Percentiles rank a stretch among this genome's conserved stretches.
These are phyloP conservation scores for Serranus cabrilla DNA, from an alignment of 2,797 vertebrate species.

Conservation along the genomic window DNA sequence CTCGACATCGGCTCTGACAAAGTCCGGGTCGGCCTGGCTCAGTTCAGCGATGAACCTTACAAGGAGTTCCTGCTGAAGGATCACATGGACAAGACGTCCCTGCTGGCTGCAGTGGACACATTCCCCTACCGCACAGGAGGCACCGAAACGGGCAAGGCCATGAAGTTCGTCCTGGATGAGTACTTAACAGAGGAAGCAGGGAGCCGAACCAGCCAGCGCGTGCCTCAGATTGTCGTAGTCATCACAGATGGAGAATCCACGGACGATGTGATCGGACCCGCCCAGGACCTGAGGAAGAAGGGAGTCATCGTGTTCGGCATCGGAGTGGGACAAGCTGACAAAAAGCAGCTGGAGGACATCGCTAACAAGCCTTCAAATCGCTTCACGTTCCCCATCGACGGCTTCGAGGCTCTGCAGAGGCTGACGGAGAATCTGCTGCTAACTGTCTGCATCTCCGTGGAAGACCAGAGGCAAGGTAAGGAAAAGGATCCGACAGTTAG, in stretches of 20 bases:
- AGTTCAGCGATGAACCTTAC: constrained; percentile 81
- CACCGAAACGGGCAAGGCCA: constrained; percentile 84
- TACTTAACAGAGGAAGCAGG: constrained; percentile 82
- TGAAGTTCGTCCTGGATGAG: constrained; percentile 77
- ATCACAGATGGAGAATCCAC: constrained; percentile 86
- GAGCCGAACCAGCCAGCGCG: constrained; percentile 75
- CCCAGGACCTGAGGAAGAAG: constrained; percentile 72
- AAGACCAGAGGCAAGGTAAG: constrained; percentile 83
- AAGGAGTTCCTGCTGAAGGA: constrained; percentile 86
- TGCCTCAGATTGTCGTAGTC: constrained; percentile 88
- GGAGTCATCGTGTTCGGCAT: constrained; percentile 86
- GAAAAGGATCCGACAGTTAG: too few species aligned
- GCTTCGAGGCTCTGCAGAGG: constrained; percentile 79
- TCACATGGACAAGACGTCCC: constrained; percentile 72
- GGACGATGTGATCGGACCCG: constrained; percentile 77
- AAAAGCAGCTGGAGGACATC: constrained; percentile 75
- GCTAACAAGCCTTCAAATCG: constrained; percentile 84
- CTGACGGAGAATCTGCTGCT: constrained; percentile 73
- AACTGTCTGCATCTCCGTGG: constrained; percentile 82
- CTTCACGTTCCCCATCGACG: constrained; percentile 78
- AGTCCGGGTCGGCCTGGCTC: constrained; percentile 86
- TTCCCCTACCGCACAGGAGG: constrained; percentile 79
- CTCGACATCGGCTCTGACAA: constrained; percentile 84
- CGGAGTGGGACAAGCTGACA: constrained; percentile 80
- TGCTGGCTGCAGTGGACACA: constrained; percentile 79